A percentile compares a stretch with the other conserved stretches of the same genome.
phyloP scores from a whole-genome alignment of 2,888 invertebrate genomes.

The Scrobipalpa atriplicella region DNA sequence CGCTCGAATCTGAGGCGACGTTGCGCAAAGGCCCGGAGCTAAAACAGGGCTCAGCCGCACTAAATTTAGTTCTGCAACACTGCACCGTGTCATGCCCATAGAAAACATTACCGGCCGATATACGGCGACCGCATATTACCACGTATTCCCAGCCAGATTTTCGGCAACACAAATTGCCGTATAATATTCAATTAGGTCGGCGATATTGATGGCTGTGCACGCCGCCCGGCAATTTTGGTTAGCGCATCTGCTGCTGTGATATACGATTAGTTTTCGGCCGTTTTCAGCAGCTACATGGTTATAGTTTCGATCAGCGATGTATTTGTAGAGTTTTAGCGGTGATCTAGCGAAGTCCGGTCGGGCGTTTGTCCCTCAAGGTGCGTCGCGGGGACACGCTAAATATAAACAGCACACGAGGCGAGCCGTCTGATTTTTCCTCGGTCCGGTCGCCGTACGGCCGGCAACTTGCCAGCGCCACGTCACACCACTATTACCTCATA shows the following conservation, averaged over 20 bases:
- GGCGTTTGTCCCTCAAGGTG: conserved; percentile 67
- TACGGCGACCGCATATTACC: conserved; percentile 75
- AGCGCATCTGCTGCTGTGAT: conserved; percentile 77
- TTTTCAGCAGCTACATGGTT: conserved; percentile 36
- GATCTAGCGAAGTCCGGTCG: conserved; percentile 45
- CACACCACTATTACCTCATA: conserved; percentile 77
- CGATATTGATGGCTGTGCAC: conserved; percentile 70
- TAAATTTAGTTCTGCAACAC: conserved; percentile 76
- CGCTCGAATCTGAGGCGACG: conserved; percentile 51
- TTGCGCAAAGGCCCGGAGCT: conserved; percentile 76
- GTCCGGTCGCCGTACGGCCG: conserved; percentile 68
- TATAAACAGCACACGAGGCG: conserved; percentile 59
- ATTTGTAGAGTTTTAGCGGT: conserved; percentile 15
- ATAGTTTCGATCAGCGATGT: conserved; percentile 5
- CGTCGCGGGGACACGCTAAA: conserved; percentile 62
- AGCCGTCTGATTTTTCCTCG: conserved; percentile 67
- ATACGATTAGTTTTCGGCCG: conserved; percentile 77
- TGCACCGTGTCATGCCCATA: conserved; percentile 72
- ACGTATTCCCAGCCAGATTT: conserved; percentile 70
- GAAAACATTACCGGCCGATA: conserved; percentile 73
- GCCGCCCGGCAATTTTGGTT: conserved; percentile 75
- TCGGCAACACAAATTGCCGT: conserved; percentile 80
- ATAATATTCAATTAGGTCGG: conserved; percentile 81
- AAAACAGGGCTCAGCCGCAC: conserved; percentile 68
- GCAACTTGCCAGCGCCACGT: conserved; percentile 79